Evolutionary conservation across 2,113 vertebrate genomes (phyloP).

Genomic region (Lamprotornis superbus): DNA sequence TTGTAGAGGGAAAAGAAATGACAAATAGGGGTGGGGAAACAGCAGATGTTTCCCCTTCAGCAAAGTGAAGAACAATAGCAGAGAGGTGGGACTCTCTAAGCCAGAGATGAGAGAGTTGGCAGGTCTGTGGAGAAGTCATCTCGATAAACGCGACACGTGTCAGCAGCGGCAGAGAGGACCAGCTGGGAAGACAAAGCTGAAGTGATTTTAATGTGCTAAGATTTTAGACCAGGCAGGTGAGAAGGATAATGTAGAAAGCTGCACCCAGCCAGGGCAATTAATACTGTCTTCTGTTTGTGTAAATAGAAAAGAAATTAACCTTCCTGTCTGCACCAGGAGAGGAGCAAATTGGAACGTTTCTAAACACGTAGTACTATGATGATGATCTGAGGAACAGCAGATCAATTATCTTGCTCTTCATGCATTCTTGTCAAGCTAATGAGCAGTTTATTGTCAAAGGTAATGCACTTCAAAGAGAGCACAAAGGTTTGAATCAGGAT

Average conservation of each 20-base stretch:
- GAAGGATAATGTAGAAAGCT: background rate
- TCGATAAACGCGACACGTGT: background rate
- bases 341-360: conserved; percentile 1
- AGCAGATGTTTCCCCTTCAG: conserved; percentile 75
- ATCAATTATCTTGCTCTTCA: conserved; percentile 7
- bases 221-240: background rate
- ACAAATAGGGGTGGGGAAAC: conserved; percentile 41
- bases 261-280: background rate
- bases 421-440: conserved; percentile 24
- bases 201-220: background rate
- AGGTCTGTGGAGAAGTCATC: conserved; percentile 36
- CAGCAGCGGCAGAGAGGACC: background rate
- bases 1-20: conserved; percentile 32
- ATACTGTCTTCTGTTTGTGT: background rate
- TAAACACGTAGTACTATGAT: background rate
- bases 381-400: background rate
- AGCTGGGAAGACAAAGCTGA: conserved; percentile 24
- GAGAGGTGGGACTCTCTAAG: conserved; percentile 7
- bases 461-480: conserved; percentile 31
- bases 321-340: conserved; percentile 25
- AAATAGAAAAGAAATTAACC: conserved; percentile 37
- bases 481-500: conserved; percentile 8
- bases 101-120: conserved; percentile 17
- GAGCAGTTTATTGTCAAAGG: conserved; percentile 32
- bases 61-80: conserved; percentile 54